A percentile compares a stretch with the other conserved stretches of the same genome.
Conservation (phyloP, 2,113 vertebrate genomes). For the Toxostoma redivivum region DNA sequence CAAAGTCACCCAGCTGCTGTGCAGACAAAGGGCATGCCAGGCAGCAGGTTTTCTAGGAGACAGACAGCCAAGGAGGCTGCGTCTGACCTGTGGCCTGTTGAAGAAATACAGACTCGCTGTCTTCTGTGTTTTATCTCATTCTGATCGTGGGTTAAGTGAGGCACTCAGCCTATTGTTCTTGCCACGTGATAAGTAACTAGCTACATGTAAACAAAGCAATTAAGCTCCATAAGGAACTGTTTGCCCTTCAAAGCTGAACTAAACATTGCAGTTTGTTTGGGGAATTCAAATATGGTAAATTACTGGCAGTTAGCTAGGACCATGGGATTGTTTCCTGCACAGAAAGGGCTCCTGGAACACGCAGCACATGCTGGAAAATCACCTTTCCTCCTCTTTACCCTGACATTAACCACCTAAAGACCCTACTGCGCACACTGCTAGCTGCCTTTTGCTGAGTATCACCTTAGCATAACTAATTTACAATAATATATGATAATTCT, state of each 20-base stretch:
- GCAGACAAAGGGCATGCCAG: background rate
- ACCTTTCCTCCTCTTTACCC: background rate
- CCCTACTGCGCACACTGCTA: background rate
- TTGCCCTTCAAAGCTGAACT: slow-evolving; percentile 39
- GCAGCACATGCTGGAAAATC: background rate
- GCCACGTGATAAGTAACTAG: slow-evolving; percentile 57
- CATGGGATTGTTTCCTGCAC: background rate
- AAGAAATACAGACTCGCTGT: background rate
- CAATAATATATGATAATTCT: background rate
- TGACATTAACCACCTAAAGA: background rate
- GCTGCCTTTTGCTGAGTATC: background rate
- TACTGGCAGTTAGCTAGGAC: background rate
- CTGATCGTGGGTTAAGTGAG: slow-evolving; percentile 23
- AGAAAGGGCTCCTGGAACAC: background rate
- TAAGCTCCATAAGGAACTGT: slow-evolving; percentile 46
- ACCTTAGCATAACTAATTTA: background rate
- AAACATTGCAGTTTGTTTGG: background rate
- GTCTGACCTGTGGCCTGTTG: background rate
- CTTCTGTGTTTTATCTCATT: slow-evolving; percentile 57
- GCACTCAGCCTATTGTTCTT: slow-evolving; percentile 67
- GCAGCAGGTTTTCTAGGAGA: background rate
- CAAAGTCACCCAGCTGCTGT: background rate
- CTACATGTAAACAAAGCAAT: slow-evolving; percentile 65
- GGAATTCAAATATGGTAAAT: slow-evolving; percentile 3
- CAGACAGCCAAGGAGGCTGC: background rate